Base-by-base conservation (phyloP, 2,113 vertebrate genomes). In the Callopanchax toddi region DNA sequence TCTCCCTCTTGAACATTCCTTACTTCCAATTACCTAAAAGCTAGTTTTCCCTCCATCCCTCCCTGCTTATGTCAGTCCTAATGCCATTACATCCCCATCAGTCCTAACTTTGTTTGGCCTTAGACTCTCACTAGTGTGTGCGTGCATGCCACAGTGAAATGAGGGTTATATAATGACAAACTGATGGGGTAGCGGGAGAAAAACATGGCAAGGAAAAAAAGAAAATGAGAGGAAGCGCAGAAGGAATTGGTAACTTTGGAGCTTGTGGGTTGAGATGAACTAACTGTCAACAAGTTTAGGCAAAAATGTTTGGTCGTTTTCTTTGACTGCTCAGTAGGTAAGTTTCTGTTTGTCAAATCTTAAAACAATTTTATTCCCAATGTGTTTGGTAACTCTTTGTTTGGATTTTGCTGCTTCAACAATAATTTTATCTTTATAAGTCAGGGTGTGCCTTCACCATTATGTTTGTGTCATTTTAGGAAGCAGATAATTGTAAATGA, bases 1-100 rank as follows among this genome's bases (percentile, higher is more conserved):
- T 48, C 25, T 59, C 36, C 53, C 16, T 60, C 56, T 60, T 68
- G 76, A 83, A 76, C 79, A 84, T 89, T 87, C 83, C 85, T 78
- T 3, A 55, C 37, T 44, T 71, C 67, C 66, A 79, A 50, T 78
- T 78, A 72, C 62, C 32, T 51, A 37, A 74, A 72, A 66, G 74
- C 37, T 51, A 22, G 13, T 34, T 42, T 8, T 60, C 49, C 55
- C 49, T 32, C 29, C 29, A 52, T 32, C 49, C 65, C 58, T 78
- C 34, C 42, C 42, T 73, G 20, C 57, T 36, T 71, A 68, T 78
- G 62, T 83, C 74, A 64, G 64, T 54, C 65, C 60, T 84, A 86
- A 86, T 85, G 68, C 42, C 60, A 83, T 87, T 83, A 87, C 63
- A 36, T 32, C 68, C 59, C 55, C 37, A 26, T 87, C 42, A 67